Evolutionary conservation across 2,888 invertebrate species (phyloP), one percentile per base, ranked within the genome.

Genomic region (Phortica okadai): DNA sequence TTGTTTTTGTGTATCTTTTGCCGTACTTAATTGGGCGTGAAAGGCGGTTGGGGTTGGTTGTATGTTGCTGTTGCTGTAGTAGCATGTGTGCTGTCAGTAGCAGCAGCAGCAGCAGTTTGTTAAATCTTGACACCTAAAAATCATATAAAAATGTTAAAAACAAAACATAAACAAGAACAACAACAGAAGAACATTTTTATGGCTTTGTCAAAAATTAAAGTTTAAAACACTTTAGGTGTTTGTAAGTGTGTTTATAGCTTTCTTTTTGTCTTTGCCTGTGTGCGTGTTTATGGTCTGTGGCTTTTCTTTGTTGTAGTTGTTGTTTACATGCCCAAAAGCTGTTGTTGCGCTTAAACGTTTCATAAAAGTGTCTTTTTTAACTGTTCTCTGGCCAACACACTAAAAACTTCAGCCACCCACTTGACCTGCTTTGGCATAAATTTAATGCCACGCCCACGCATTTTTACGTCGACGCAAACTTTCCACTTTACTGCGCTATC

Each of bases 161-260:
- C 7, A 70, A 50, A 70, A 50, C 16, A 11, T 6, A 14, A 14
- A 14, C 25, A 66, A 42, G 5, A 67, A 67, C 14, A 67, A n/a
- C 6, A 44, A n/a, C 14, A 67, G 42, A 67, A 67, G 33, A 56
- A 72, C 33, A 33, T 62, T n/a, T 62, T 62, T 50, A 72, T 33
- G 56, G n/a, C 66, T 66, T 66, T 66, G 66, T 66, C 21, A 7
- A 11, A 42, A 33, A 66, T 66, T 14, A 66, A 72, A 72, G 14
- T 72, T 72, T 54, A 56, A 72, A 72, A 72, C 70, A 72, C 70
- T 56, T 72, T 54, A 75, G 67, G 54, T 76, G 72, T 73, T 25
- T 77, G 73, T 41, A 14, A 44, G 21, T 45, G 45, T 16, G 45
- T 74, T 56, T 72, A 56, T 11, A 25, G 64, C 70, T 70, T 54